Evolutionary conservation across 2,113 vertebrate genomes (phyloP), one percentile per base, ranked within the genome.

Genomic region (Uria lomvia): DNA sequence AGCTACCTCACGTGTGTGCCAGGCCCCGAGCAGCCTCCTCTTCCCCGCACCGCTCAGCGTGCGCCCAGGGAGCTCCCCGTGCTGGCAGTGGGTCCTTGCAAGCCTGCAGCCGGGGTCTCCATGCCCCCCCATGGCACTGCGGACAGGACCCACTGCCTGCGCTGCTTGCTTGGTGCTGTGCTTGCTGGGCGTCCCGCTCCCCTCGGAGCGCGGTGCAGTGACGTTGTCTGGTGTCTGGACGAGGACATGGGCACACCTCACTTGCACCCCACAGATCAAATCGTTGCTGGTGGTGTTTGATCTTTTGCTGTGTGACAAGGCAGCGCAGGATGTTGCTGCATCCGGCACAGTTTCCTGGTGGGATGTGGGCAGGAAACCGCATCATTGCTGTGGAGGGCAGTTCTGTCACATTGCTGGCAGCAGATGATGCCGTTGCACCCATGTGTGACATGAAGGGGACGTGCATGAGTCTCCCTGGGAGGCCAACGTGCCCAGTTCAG

Each of bases 301-400:
- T 94, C 85, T 73, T 56, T 40, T 60, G 78, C 53, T 13, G 49
- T 15, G 56, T 79, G 78, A 56, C 36, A 9, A 56, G 32, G 74
- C 88, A 73, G 86, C 22, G 9, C 0, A 8, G 92, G 81, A 79
- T 85, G 81, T 38, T 32, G 45, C 74, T 72, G 66, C 90, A 70
- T 92, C 74, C 19, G 11, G 66, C 62, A 17, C 27, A 22, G 53
- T 88, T 94, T 96, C 90, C 88, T 86, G 66, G 66, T 38, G 86
- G 71, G n/a, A 60, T 32, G 81, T 40, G 66, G 66, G 78, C 66
- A 63, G 96, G 92, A 93, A 96, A 34, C 72, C 38, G 81, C 90
- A 79, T 86, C 92, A 15, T 3, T 68, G 86, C 86, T 74, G 66
- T 1, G 4, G 5, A 22, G 81, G 53, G 49, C 70, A 56, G 81